Base-by-base conservation (phyloP, 1,140 invertebrate species). In the Pseudomyrmex flavicornis region DNA sequence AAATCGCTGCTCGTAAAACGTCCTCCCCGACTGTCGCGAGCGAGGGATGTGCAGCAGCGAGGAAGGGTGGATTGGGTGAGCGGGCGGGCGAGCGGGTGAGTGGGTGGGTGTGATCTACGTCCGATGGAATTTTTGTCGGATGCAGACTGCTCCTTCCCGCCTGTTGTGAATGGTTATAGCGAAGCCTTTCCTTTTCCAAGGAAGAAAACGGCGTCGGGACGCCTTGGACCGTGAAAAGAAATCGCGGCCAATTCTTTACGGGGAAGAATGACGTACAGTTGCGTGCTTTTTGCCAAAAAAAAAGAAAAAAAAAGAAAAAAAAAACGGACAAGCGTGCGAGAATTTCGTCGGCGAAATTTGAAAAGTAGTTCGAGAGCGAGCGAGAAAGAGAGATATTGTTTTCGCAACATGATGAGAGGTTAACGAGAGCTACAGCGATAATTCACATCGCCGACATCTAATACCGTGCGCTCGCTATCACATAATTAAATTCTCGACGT, bases 1-100 rank as follows among this genome's bases (percentile, higher is more conserved):
- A 91, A 91, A 91, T 91, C 90, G 88, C 77, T 84, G 90, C 75
- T 87, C 89, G 90, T 91, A 91, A 91, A 91, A 85, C 86, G 87
- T 87, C 85, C 66, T 85, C 35, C 79, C 79, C 86, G 69, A 48
- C 70, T 66, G 88, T 83, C 79, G 82, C 50, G 17, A 68, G 63
- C 35, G 35, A 61, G 66, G 56, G 50, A 63, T 22, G 73, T 35
- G 35, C 35, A 58, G 83, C 63, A 80, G 77, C 68, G 69, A 52
- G 73, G 17, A 48, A 26, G 65, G 46, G 58, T 20, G 62, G 50
- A 52, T 10, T 26, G 50, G 50, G 44, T 10, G 35, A 35, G 0
- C 35, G 35, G 1, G 35, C 35, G 50, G 50, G 44, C 10, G 35
- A 0, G 5, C 35, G 35, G 5, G 35, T 0, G 35, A 7, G 35